Conservation (phyloP, 2,797 vertebrate species). For the Leptodactylus fallax region DNA sequence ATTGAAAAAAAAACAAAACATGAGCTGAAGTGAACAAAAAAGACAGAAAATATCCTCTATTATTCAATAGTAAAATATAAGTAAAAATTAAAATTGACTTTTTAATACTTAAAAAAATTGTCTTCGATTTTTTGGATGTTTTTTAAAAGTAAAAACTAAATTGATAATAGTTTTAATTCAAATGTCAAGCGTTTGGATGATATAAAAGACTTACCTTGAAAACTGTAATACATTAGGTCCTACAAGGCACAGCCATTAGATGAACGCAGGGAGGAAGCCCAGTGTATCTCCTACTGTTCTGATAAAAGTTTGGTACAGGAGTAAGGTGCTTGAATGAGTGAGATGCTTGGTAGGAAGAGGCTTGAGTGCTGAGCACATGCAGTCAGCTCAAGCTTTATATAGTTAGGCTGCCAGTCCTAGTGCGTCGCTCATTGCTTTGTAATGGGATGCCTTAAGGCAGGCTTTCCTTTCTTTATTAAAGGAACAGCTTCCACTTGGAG, state of each 20-base stretch:
- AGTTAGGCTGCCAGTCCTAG: slow-evolving; percentile 71
- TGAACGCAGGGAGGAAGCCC: slow-evolving; percentile 57
- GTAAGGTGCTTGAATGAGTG: slow-evolving; percentile 56
- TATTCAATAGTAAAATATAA: neutral
- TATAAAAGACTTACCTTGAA: slow-evolving; percentile 72
- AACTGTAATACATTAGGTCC: slow-evolving; percentile 62
- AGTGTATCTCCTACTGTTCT: slow-evolving; percentile 59
- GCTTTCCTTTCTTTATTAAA: slow-evolving; percentile 75
- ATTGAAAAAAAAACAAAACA: neutral
- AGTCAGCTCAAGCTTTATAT: slow-evolving; percentile 79
- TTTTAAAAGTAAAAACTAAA: neutral
- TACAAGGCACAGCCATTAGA: slow-evolving; percentile 64
- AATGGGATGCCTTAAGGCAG: slow-evolving; percentile 82
- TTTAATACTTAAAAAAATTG: neutral
- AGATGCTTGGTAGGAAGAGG: slow-evolving; percentile 71
- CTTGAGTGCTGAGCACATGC: slow-evolving; percentile 70
- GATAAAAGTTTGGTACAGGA: slow-evolving; percentile 37
- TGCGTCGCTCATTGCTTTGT: slow-evolving; percentile 77
- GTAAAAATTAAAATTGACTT: no score
- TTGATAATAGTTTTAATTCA: neutral
- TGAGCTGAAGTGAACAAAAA: neutral
- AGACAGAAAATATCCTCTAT: neutral
- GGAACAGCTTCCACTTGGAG: slow-evolving; percentile 76
- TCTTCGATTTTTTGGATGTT: neutral
- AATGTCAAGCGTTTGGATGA: neutral